These are phyloP conservation scores for Scaptomyza reducta DNA, from an alignment of 2,888 invertebrate species.

Conservation along the genomic window DNA sequence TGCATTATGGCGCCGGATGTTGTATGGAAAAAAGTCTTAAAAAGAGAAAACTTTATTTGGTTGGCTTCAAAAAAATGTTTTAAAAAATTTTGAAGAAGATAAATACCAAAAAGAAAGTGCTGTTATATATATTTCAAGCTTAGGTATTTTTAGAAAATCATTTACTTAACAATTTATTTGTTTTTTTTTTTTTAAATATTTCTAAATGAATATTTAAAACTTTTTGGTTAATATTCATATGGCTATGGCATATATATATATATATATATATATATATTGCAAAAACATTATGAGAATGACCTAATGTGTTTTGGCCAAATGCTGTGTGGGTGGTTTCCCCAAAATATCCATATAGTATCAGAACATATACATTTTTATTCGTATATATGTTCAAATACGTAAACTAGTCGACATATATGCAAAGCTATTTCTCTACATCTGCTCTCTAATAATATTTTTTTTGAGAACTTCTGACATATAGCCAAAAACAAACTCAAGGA, in stretches of 20 bases:
- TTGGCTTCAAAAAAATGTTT: too few relatives aligned
- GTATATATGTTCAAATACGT: constrained; percentile 13
- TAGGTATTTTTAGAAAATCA: too few relatives aligned
- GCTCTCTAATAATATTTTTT: constrained; percentile 53
- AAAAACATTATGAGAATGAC: background rate
- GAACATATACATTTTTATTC: background rate
- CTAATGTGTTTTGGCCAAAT: constrained; percentile 16
- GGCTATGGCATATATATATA: too few relatives aligned
- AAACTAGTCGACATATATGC: constrained; percentile 7
- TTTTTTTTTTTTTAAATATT: too few relatives aligned
- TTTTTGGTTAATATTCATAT: too few relatives aligned
- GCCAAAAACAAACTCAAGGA: constrained; percentile 75
- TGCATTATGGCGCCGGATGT: background rate
- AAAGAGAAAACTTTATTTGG: too few relatives aligned
- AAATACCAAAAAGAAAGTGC: too few relatives aligned
- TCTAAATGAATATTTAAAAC: too few relatives aligned
- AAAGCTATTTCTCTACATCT: constrained; percentile 32
- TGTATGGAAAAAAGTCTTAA: background rate
- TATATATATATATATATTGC: background rate
- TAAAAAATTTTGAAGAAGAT: too few relatives aligned
- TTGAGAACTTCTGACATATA: constrained; percentile 47
- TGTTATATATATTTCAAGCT: too few relatives aligned
- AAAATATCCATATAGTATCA: constrained; percentile 10
- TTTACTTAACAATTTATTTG: too few relatives aligned
- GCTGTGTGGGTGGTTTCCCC: constrained; percentile 50